Evolutionary conservation across 2,888 invertebrate species (phyloP), one percentile per base, ranked within the genome.

Genomic region (Sipha maydis): DNA sequence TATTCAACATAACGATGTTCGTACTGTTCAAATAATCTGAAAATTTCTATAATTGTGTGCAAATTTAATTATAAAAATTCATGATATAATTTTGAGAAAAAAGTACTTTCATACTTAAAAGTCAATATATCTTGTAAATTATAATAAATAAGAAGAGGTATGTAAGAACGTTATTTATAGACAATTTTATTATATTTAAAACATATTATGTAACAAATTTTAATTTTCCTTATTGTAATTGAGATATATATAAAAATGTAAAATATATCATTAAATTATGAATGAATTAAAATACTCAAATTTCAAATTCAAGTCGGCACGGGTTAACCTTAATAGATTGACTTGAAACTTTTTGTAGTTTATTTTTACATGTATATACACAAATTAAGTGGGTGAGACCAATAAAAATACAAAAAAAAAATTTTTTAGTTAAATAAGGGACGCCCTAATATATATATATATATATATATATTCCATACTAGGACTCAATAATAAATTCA

Each of bases 21-120:
- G n/a, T n/a, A n/a, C n/a, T n/a, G n/a, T n/a, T n/a, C n/a, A n/a
- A n/a, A n/a, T n/a, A n/a, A n/a, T n/a, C n/a, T n/a, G n/a, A n/a
- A n/a, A n/a, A n/a, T n/a, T 34, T 83, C 83, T 71, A 25, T 71
- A 28, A 41, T 83, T 83, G 11, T 61, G 61, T 67, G 61, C 61
- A 67, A 67, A 19, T 67, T 8, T 67, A 67, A 14, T 28, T 71
- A 71, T 71, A 71, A 31, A 69, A 69, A 69, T n/a, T 69, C 69
- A 69, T 69, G 5, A 69, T 69, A 5, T 69, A 69, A 71, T 71
- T 28, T 71, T 31, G 71, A 71, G 71, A 31, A 71, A 71, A 71
- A 8, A 71, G 71, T 71, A 71, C 71, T 71, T 31, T 71, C 31
- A 71, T 71, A 71, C 31, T 8, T 17, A 31, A 71, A 71, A 71